Base-by-base conservation (phyloP, 1,140 invertebrate species). In the Copidosoma floridanum region DNA sequence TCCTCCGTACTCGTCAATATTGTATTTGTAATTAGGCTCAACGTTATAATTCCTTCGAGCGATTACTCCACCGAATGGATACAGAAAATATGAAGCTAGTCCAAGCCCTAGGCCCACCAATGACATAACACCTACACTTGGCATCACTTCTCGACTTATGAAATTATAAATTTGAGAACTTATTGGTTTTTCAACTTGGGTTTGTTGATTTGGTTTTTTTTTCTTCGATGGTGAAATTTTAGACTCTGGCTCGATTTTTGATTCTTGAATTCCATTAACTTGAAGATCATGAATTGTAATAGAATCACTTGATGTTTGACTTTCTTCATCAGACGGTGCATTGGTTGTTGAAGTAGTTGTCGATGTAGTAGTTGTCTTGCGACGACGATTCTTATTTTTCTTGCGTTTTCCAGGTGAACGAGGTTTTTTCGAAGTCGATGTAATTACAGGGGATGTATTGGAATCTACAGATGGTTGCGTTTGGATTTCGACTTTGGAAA, bases 161-260 rank as follows among this genome's bases (percentile, higher is more conserved):
- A 89, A 91, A 69, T 89, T 90, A 65, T 90, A 91, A 27, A 91
- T 86, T 73, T 89, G 86, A 1, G 87, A 88, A 21, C 86, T 83
- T 2, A 90, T 82, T 7, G 84, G 85, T 62, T 85, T 83, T 57
- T 81, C 71, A 18, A 75, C 63, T 64, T 78, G 79, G 63, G 40
- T 53, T 62, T 77, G 80, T 61, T 76, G 78, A 65, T 76, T 79
- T 16, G 40, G 74, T 56, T 73, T 77, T 2, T 70, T 77, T 1
- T 65, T 56, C 21, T 70, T 75, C 1, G 46, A 54, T 20, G 78
- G 80, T 12, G 80, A 73, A 4, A 81, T 46, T 69, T 84, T 85
- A 0, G 79, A 81, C 21, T 80, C 78, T 0, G 78, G 72, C 6
- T 65, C 75, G 14, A 79, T 73, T 64, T 80, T 80, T 1, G 77